phyloP scores from a whole-genome alignment of 2,113 vertebrate genomes.

The Aphelocoma coerulescens region DNA sequence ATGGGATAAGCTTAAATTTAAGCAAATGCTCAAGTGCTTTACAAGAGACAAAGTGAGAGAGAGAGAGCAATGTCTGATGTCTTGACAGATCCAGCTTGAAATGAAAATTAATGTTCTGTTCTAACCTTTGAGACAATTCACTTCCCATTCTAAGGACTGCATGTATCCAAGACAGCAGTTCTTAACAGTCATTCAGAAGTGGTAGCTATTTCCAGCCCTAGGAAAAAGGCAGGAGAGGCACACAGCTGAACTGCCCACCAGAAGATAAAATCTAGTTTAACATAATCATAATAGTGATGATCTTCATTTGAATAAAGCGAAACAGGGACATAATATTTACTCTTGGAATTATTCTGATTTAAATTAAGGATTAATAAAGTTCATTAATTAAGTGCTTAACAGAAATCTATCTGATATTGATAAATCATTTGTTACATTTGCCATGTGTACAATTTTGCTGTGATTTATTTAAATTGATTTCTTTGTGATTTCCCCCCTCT shows the following conservation, averaged over 20 bases:
- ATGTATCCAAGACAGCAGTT: background rate
- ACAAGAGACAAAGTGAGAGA: background rate
- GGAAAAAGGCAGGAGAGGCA: constrained; percentile 13
- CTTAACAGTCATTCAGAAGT: background rate
- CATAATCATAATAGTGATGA: background rate
- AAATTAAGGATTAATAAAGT: background rate
- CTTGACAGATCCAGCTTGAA: background rate
- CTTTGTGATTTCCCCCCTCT: background rate
- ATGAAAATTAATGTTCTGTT: background rate
- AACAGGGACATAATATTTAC: background rate
- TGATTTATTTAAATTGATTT: constrained; percentile 12
- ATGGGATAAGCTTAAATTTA: background rate
- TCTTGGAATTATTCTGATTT: background rate
- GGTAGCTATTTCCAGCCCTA: constrained; percentile 25
- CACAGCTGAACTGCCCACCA: background rate
- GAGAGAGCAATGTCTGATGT: background rate
- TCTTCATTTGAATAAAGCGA: background rate
- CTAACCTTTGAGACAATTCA: background rate
- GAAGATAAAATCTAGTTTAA: constrained; percentile 43
- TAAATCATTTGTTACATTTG: background rate
- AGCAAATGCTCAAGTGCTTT: background rate
- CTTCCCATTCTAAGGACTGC: background rate
- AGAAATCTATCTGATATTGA: background rate
- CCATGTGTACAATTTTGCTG: background rate
- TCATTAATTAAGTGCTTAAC: constrained; percentile 35